phyloP scores from a whole-genome alignment of 1,140 invertebrate species.

The Coptotermes formosanus region DNA sequence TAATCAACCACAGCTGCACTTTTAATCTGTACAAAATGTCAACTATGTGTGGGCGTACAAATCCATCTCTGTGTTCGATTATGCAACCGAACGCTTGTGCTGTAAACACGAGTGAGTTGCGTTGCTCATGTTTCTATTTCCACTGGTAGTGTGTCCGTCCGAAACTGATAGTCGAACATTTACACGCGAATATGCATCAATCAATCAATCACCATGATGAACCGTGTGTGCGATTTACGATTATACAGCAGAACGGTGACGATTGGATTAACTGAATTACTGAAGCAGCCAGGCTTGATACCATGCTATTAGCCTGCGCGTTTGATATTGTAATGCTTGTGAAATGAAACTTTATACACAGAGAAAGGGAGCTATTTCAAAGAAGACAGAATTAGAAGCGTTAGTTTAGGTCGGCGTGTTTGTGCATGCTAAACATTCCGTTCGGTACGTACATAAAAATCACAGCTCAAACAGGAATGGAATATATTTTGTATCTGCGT shows the following conservation, averaged over 20 bases:
- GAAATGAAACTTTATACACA: conserved; percentile 14
- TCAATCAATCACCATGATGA: conserved; percentile 18
- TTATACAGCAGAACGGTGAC: neutral
- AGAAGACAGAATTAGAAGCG: conserved; percentile 3
- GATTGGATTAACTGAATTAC: conserved; percentile 19
- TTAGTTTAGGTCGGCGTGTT: neutral
- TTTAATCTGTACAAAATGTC: conserved; percentile 14
- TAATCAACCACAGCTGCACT: neutral
- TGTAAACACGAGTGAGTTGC: neutral
- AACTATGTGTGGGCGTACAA: neutral
- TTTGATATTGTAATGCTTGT: conserved; percentile 14
- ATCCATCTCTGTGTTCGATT: neutral
- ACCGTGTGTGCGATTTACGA: conserved; percentile 2
- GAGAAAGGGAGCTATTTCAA: neutral
- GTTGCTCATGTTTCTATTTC: neutral
- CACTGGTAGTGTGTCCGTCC: neutral
- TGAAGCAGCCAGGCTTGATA: conserved; percentile 12
- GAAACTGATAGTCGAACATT: conserved; percentile 6
- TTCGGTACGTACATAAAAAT: neutral
- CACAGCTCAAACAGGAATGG: neutral
- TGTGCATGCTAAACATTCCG: neutral
- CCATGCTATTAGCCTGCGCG: neutral
- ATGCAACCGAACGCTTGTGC: neutral
- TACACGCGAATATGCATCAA: conserved; percentile 16
- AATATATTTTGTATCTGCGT: neutral